Evolutionary conservation across 2,113 vertebrate species (phyloP).

Genomic region (Apeltes quadracus): DNA sequence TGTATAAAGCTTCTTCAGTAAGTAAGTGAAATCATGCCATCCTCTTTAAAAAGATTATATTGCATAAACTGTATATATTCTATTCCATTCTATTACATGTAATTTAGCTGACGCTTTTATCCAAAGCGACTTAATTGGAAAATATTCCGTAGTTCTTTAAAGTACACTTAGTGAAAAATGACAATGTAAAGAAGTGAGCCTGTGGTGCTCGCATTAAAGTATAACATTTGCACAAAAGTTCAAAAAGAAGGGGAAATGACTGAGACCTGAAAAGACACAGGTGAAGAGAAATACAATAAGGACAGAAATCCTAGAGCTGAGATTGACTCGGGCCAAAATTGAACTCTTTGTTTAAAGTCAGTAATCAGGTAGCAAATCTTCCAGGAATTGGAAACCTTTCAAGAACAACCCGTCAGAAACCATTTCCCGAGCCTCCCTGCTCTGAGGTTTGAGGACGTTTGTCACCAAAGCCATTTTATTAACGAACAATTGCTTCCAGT

Average conservation of each 20-base stretch:
- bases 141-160: too few relatives aligned
- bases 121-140: too few relatives aligned
- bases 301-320: constrained; percentile 29
- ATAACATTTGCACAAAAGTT: constrained; percentile 25
- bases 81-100: too few relatives aligned
- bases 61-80: too few relatives aligned
- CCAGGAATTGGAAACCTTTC: constrained; percentile 62
- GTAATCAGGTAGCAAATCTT: constrained; percentile 66
- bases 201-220: not conserved
- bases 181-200: too few relatives aligned
- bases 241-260: too few relatives aligned
- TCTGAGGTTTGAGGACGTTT: constrained; percentile 37
- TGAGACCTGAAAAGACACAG: not conserved
- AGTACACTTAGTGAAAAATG: not conserved
- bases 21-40: too few relatives aligned
- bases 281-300: constrained; percentile 24
- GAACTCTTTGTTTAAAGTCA: constrained; percentile 68
- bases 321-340: constrained; percentile 48
- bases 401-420: constrained; percentile 63
- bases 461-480: constrained; percentile 42
- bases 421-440: constrained; percentile 46
- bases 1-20: too few relatives aligned
- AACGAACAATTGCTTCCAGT: not conserved
- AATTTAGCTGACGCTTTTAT: too few relatives aligned
- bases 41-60: too few relatives aligned